phyloP scores from a whole-genome alignment of 2,888 invertebrate species.

The Strigamia transsilvanica region DNA sequence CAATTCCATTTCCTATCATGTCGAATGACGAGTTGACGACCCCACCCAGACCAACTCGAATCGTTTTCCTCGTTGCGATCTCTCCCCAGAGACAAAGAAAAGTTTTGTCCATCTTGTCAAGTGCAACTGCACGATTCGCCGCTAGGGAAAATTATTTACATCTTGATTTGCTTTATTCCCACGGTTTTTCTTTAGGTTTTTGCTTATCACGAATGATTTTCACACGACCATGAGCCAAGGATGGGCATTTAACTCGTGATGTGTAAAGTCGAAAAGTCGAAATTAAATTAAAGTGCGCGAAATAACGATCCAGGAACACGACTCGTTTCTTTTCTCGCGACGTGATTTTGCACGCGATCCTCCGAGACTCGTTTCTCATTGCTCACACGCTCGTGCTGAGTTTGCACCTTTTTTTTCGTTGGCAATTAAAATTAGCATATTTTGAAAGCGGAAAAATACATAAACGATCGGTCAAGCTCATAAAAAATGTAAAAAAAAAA shows the following conservation, averaged over 20 bases:
- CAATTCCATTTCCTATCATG: background rate
- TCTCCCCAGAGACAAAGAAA: background rate
- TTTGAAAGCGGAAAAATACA: background rate
- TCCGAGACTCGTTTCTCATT: background rate
- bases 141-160: slow-evolving; percentile 11
- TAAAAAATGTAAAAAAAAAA: background rate
- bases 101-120: background rate
- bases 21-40: background rate
- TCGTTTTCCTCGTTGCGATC: background rate
- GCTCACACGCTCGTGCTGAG: background rate
- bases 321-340: too few species aligned
- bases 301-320: too few species aligned
- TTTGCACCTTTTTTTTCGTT: background rate
- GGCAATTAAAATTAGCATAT: background rate
- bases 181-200: background rate
- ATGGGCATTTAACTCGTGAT: background rate
- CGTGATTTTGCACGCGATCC: background rate
- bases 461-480: too few species aligned
- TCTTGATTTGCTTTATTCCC: background rate
- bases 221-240: background rate
- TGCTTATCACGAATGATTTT: background rate
- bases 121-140: slow-evolving; percentile 7
- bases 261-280: background rate
- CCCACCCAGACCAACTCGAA: too few species aligned
- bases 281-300: background rate